phyloP scores from a whole-genome alignment of 2,113 vertebrate species.

The Malaclemys terrapin region DNA sequence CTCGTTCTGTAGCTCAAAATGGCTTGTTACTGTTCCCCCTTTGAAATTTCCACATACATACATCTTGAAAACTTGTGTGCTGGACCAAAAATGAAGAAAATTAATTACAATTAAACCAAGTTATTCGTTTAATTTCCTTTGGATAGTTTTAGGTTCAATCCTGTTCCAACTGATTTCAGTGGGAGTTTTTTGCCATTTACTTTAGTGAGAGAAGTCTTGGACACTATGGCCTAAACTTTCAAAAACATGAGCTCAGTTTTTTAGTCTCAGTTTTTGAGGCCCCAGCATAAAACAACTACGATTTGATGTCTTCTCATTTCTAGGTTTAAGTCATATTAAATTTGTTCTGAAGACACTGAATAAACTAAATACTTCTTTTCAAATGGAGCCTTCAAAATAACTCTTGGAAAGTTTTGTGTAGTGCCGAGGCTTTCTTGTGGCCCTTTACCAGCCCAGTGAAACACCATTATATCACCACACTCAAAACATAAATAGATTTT shows the following conservation, averaged over 20 bases:
- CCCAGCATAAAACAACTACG: not conserved
- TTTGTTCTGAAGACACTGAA: not conserved
- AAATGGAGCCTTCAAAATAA: not conserved
- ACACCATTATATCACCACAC: not conserved
- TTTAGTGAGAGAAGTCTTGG: not conserved
- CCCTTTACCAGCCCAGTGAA: not conserved
- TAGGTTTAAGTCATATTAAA: not conserved
- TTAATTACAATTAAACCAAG: not conserved
- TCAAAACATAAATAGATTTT: not conserved
- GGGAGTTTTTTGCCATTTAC: not conserved
- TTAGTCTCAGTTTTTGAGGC: not conserved
- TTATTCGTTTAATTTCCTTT: not conserved
- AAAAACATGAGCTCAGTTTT: not conserved
- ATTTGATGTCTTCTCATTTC: not conserved
- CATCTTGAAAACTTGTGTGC: not conserved
- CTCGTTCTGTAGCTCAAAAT: constrained; percentile 15
- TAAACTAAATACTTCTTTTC: not conserved
- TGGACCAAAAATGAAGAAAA: not conserved
- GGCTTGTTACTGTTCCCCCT: not conserved
- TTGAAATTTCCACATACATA: not conserved
- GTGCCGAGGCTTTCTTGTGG: not conserved
- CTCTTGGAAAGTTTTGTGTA: not conserved
- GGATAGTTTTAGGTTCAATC: not conserved
- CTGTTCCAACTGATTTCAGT: not conserved
- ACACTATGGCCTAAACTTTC: not conserved